Evolutionary conservation across 2,888 invertebrate species (phyloP).

Genomic region (Drosophila meridiana): DNA sequence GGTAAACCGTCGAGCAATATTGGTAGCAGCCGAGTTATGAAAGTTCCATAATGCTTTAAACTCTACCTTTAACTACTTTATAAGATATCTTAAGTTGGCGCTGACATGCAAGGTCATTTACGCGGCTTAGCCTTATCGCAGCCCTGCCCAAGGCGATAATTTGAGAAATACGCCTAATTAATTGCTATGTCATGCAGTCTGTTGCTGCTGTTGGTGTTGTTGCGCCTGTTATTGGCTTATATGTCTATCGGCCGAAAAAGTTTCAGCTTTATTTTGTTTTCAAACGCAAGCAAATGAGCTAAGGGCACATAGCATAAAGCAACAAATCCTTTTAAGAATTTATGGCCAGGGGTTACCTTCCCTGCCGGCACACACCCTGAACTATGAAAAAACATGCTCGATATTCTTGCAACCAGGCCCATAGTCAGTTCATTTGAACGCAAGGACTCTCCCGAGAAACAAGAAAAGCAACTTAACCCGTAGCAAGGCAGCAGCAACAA

Average conservation of each 20-base stretch:
- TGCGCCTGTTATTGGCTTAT: constrained; percentile 47
- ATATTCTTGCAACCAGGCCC: constrained; percentile 32
- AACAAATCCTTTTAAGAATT: constrained; percentile 73
- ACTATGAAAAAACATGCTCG: constrained; percentile 30
- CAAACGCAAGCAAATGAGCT: constrained; percentile 61
- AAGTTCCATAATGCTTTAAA: constrained; percentile 61
- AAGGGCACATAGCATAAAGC: constrained; percentile 47
- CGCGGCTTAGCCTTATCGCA: constrained; percentile 16
- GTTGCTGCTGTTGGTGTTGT: constrained; percentile 10
- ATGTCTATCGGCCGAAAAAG: constrained; percentile 52
- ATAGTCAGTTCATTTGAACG: constrained; percentile 31
- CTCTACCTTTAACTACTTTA: constrained; percentile 26
- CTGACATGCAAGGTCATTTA: constrained; percentile 56
- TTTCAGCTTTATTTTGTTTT: constrained; percentile 60
- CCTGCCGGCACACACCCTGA: constrained; percentile 21
- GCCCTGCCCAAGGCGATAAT: constrained; percentile 65
- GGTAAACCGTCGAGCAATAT: constrained; percentile 45
- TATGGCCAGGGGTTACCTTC: constrained; percentile 50
- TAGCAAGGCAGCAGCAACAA: constrained; percentile 28
- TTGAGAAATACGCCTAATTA: constrained; percentile 73
- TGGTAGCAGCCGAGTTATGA: constrained; percentile 51
- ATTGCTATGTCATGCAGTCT: constrained; percentile 68
- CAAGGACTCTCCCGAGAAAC: constrained; percentile 53
- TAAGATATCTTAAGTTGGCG: constrained; percentile 40
- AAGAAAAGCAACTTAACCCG: constrained; percentile 71